Evolutionary conservation across 1,140 invertebrate genomes (phyloP).

Genomic region (Drosophila kohkoa): DNA sequence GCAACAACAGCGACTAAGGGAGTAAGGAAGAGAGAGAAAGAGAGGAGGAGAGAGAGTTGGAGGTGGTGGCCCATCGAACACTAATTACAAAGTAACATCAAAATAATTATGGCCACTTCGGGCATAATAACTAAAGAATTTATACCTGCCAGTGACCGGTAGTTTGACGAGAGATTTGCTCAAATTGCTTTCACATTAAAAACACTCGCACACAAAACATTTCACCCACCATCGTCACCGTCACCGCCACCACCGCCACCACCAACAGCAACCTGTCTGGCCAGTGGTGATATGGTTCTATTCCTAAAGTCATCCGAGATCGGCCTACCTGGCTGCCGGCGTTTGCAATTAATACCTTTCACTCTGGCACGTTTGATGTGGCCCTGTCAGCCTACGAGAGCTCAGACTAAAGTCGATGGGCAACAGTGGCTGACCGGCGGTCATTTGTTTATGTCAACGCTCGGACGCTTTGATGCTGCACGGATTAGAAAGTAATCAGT

Average conservation of each 20-base stretch:
- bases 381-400: constrained; percentile 62
- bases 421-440: constrained; percentile 42
- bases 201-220: constrained; percentile 61
- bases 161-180: constrained; percentile 73
- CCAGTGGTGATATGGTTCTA: constrained; percentile 13
- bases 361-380: constrained; percentile 72
- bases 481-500: constrained; percentile 83
- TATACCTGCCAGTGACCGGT: constrained; percentile 56
- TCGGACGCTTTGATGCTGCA: constrained; percentile 69
- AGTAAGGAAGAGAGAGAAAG: not conserved
- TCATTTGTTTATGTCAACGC: constrained; percentile 82
- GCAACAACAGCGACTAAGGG: not conserved
- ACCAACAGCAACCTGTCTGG: constrained; percentile 17
- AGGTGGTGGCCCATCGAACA: constrained; percentile 67
- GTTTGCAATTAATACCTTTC: constrained; percentile 79
- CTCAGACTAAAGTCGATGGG: constrained; percentile 9
- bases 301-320: constrained; percentile 16
- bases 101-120: constrained; percentile 82
- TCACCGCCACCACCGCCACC: not conserved
- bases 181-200: constrained; percentile 83
- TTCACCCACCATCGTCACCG: constrained; percentile 9
- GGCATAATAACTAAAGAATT: constrained; percentile 73
- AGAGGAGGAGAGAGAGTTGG: not conserved
- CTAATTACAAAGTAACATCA: constrained; percentile 81
- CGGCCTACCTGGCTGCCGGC: constrained; percentile 65